Evolutionary conservation across 1,140 invertebrate species (phyloP), one percentile per base, ranked within the genome.

Genomic region (Cydia fagiglandana): DNA sequence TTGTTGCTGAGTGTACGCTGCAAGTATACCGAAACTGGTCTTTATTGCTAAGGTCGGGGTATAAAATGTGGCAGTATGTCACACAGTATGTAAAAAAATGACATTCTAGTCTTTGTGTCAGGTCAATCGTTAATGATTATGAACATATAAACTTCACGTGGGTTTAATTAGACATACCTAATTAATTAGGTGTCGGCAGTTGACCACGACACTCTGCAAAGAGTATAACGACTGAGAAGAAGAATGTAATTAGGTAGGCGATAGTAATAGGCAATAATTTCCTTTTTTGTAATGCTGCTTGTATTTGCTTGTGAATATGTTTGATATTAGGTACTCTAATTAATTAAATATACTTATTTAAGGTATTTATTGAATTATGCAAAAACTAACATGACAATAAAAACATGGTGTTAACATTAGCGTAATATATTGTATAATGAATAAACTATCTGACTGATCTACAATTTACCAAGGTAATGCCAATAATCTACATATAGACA

Each of bases 1-100:
- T 15, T 38, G 24, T 66, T 66, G 30, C 13, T n/a, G 2, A 17
- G 20, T 38, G 66, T 38, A 38, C 15, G 5, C 9, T 45, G 30
- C 66, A 38, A 38, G 34, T 68, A 66, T 74, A 80, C 77, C 76
- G 76, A 77, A 79, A 78, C 78, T 70, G 47, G 79, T 79, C 77
- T 81, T 75, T 80, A 79, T 78, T 80, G 75, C 68, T 79, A 78
- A 81, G 80, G 75, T 74, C 75, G 70, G 15, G 74, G 78, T 79
- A 78, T 70, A 77, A 79, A 80, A 78, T 70, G 38, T 38, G 66
- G 1, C 38, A 70, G 34, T 38, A 70, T 38, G n/a, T 38, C n/a
- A 45, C 66, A 70, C n/a, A 38, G 64, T 70, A 17, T 17, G 15
- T 17, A 70, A 70, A 70, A 70, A 38, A 38, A 41, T 6, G 5